Percentiles rank a stretch among this genome's conserved stretches.
phyloP scores from a whole-genome alignment of 2,797 vertebrate species.

The Serranus cabrilla region DNA sequence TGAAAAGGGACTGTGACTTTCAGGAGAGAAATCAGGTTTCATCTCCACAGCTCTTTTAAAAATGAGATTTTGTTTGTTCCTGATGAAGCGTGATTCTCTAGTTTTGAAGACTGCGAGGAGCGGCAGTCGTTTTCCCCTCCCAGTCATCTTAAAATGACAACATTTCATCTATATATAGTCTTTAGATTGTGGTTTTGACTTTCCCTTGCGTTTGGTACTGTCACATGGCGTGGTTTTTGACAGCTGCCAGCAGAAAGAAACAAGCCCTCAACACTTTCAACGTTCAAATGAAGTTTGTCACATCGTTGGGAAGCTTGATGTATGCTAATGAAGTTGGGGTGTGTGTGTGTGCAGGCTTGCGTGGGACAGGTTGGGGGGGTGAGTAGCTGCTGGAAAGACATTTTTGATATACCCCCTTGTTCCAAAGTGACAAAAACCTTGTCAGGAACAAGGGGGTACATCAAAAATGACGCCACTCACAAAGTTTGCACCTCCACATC shows the following conservation, averaged over 20 bases:
- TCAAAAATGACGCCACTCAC: slow-evolving; percentile 79
- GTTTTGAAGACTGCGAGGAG: slow-evolving; percentile 77
- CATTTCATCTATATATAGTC: slow-evolving; percentile 88
- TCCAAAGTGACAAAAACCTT: slow-evolving; percentile 80
- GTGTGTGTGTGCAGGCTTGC: slow-evolving; percentile 49
- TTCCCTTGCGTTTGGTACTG: slow-evolving; percentile 68
- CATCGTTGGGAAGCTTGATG: slow-evolving; percentile 81
- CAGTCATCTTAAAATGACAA: slow-evolving; percentile 83
- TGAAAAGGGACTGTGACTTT: slow-evolving; percentile 71
- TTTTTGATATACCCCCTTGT: slow-evolving; percentile 72
- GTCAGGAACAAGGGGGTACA: slow-evolving; percentile 80
- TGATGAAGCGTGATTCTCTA: slow-evolving; percentile 73
- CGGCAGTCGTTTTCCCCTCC: slow-evolving; percentile 70
- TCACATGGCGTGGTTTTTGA: slow-evolving; percentile 81
- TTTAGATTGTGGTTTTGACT: slow-evolving; percentile 83
- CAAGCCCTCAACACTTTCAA: slow-evolving; percentile 81
- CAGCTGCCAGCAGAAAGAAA: slow-evolving; percentile 87
- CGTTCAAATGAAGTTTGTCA: slow-evolving; percentile 85
- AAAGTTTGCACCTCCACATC: slow-evolving; percentile 78
- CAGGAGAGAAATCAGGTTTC: slow-evolving; percentile 70
- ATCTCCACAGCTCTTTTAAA: slow-evolving; percentile 69
- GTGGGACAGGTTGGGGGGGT: slow-evolving; percentile 52
- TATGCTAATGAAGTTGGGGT: slow-evolving; percentile 81
- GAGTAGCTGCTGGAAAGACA: slow-evolving; percentile 64
- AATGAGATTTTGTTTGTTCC: slow-evolving; percentile 73